These are phyloP conservation scores for Lontra canadensis DNA, from an alignment of 2,113 vertebrate genomes.

Conservation along the genomic window DNA sequence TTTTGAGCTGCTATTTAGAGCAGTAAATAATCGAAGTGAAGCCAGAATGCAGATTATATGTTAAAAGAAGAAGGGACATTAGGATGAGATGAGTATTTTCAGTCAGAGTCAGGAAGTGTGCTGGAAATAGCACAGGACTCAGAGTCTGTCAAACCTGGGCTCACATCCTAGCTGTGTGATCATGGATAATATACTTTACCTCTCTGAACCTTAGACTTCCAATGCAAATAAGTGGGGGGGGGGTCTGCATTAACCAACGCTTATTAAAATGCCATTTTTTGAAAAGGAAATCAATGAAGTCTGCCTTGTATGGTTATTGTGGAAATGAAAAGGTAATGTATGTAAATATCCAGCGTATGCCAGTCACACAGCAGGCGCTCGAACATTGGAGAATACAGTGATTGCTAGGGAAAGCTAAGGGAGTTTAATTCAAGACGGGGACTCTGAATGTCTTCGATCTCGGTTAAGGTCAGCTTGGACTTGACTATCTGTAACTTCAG, in stretches of 20 bases:
- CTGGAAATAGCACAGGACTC: not conserved
- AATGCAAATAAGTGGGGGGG: not conserved
- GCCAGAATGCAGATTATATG: not conserved
- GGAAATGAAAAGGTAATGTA: not conserved
- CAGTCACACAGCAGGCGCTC: not conserved
- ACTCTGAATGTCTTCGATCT: not conserved
- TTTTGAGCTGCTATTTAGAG: not conserved
- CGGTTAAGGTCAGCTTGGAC: not conserved
- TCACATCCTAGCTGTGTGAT: not conserved
- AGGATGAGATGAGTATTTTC: not conserved
- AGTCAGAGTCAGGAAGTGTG: not conserved
- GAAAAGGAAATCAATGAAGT: not conserved
- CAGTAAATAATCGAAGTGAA: not conserved
- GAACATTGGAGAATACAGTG: not conserved
- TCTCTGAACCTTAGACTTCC: not conserved
- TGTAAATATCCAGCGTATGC: not conserved
- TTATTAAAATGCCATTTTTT: not conserved
- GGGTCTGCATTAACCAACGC: not conserved
- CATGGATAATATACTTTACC: not conserved
- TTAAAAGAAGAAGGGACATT: not conserved
- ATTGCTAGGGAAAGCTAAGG: not conserved
- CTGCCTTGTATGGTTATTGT: not conserved
- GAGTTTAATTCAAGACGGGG: not conserved
- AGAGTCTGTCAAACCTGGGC: not conserved
- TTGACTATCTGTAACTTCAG: not conserved